Evolutionary conservation across 2,113 vertebrate species (phyloP), one percentile per base, ranked within the genome.

Genomic region (Oncorhynchus tshawytscha): DNA sequence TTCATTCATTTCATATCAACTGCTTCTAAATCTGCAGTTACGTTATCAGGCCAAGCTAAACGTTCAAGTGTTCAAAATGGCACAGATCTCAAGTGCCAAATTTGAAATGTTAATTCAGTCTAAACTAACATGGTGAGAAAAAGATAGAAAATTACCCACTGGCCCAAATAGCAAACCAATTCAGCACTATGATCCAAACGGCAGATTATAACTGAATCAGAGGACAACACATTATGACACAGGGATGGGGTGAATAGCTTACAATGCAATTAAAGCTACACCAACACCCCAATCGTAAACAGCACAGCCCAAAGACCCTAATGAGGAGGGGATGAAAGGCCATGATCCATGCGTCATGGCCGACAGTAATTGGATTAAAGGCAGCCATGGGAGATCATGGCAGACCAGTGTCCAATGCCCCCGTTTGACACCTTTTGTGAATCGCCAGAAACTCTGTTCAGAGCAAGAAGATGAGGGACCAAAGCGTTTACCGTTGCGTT

Each of bases 331-430:
- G 82, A 84, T 84, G 85, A 75, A 80, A 82, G 76, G 64, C 74
- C 68, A 68, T 77, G 78, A 82, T 86, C 78, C 77, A 70, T 75
- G 71, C 80, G 73, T 78, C 76, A 59, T 73, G 31, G 83, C 29
- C 73, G 74, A 62, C 79, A 79, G 86, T 93, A 92, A 93, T 90
- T 90, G 91, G 91, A 93, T 93, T 94, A 92, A 83, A 81, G 82
- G 73, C 76, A 34, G 81, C 83, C 85, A 80, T 80, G n/a, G 83
- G 78, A 87, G 78, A 81, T 88, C 85, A 57, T 78, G 79, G 87
- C 84, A 81, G 79, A 78, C 78, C 88, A 82, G 89, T n/a, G 88
- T 88, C 89, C 90, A 86, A 84, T 65, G 86, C 91, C 85, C 51
- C 84, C 62, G 59, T 90, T 90, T 88, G 87, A 90, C 88, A 88